Percentiles rank a stretch among this genome's conserved stretches.
phyloP scores from a whole-genome alignment of 2,888 invertebrate species.

The Pollenia griseotomentosa region DNA sequence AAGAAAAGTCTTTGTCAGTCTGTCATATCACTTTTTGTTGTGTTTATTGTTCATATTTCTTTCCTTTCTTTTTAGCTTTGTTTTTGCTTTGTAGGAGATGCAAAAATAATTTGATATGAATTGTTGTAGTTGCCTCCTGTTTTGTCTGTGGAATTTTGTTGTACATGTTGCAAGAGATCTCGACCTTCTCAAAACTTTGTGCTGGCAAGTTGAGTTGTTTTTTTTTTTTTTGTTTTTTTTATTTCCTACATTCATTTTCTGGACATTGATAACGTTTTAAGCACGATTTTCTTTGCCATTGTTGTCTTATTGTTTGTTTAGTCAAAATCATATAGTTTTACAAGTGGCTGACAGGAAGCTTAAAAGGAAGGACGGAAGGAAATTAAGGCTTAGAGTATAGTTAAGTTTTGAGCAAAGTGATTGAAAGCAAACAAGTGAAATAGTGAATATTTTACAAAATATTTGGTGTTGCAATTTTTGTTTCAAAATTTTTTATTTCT shows the following conservation, averaged over 20 bases:
- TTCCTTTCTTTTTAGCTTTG: constrained; percentile 4
- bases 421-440: constrained; percentile 12
- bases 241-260: constrained; percentile 22
- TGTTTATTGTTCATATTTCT: constrained; percentile 11
- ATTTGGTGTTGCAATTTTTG: neutral
- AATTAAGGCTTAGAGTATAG: constrained; percentile 50
- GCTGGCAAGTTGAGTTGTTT: constrained; percentile 19
- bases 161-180: constrained; percentile 61
- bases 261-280: constrained; percentile 51
- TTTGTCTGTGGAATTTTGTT: constrained; percentile 35
- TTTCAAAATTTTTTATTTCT: too few relatives aligned
- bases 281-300: constrained; percentile 11
- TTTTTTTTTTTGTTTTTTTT: neutral
- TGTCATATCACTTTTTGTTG: constrained; percentile 52
- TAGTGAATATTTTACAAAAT: neutral
- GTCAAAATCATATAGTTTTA: constrained; percentile 21
- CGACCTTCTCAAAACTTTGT: constrained; percentile 49
- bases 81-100: constrained; percentile 37
- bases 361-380: constrained; percentile 38
- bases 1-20: constrained; percentile 55
- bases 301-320: constrained; percentile 11
- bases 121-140: constrained; percentile 51
- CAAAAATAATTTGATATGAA: constrained; percentile 65
- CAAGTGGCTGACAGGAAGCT: constrained; percentile 50
- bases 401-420: constrained; percentile 49